Evolutionary conservation across 2,113 vertebrate genomes (phyloP).

Genomic region (Hyperopisus bebe): DNA sequence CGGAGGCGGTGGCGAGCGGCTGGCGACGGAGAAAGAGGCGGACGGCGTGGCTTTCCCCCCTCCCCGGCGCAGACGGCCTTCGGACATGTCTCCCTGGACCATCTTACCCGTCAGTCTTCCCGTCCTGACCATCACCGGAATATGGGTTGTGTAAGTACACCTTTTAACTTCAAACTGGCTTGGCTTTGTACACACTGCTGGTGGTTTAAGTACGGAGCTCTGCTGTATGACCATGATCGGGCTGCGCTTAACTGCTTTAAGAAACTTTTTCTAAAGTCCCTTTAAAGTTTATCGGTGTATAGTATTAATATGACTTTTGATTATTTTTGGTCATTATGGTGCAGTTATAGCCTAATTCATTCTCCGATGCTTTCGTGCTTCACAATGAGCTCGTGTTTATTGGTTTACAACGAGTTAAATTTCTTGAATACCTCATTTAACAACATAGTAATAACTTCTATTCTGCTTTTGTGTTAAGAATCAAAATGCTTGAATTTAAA

Average conservation of each 20-base stretch:
- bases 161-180: neutral
- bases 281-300: neutral
- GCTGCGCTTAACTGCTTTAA: neutral
- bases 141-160: conserved; percentile 76
- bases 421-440: neutral
- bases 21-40: conserved; percentile 51
- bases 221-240: neutral
- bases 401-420: neutral
- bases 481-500: neutral
- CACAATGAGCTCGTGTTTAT: neutral
- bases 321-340: neutral
- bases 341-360: neutral
- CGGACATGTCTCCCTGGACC: conserved; percentile 66
- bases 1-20: neutral
- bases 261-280: neutral
- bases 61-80: conserved; percentile 21
- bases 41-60: conserved; percentile 24
- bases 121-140: conserved; percentile 72
- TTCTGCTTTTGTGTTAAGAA: neutral
- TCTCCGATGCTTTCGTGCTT: neutral
- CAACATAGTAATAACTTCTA: neutral
- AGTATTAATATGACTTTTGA: neutral
- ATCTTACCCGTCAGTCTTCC: conserved; percentile 70
- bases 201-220: neutral
- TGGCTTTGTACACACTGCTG: neutral